Conservation (phyloP, 2,797 vertebrate genomes). For the Chaunax sp. region DNA sequence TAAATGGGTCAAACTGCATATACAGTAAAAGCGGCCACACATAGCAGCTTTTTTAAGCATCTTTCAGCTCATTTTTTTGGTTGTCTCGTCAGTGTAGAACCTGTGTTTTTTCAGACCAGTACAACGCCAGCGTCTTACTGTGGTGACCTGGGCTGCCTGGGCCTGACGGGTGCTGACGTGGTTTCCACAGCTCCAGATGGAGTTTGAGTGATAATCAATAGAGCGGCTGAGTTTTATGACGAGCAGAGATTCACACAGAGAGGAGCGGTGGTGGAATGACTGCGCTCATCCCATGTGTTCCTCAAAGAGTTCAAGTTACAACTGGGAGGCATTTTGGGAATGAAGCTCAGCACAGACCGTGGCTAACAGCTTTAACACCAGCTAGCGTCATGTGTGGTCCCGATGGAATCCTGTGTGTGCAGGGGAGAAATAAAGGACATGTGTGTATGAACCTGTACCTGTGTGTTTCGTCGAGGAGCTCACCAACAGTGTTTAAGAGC, state of each 20-base stretch:
- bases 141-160: no score
- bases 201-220: no score
- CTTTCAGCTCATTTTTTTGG: no score
- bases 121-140: no score
- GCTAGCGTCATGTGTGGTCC: constrained; percentile 70
- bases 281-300: constrained; percentile 60
- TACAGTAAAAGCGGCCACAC: no score
- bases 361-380: constrained; percentile 72
- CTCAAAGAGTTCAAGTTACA: constrained; percentile 68
- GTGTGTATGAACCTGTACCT: constrained; percentile 1
- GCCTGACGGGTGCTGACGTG: no score
- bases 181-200: no score
- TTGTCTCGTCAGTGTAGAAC: no score
- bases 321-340: constrained; percentile 69
- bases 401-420: constrained; percentile 39
- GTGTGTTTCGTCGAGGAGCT: background rate
- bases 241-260: background rate
- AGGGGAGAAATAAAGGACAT: background rate
- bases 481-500: no score
- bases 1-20: no score
- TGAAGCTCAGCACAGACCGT: constrained; percentile 62
- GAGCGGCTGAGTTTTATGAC: background rate
- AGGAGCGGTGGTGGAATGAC: background rate
- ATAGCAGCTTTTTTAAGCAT: no score
- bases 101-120: no score